Percentiles rank a stretch among this genome's conserved stretches.
These are phyloP conservation scores for Polydrusus cervinus DNA, from an alignment of 2,888 invertebrate genomes.

Conservation along the genomic window DNA sequence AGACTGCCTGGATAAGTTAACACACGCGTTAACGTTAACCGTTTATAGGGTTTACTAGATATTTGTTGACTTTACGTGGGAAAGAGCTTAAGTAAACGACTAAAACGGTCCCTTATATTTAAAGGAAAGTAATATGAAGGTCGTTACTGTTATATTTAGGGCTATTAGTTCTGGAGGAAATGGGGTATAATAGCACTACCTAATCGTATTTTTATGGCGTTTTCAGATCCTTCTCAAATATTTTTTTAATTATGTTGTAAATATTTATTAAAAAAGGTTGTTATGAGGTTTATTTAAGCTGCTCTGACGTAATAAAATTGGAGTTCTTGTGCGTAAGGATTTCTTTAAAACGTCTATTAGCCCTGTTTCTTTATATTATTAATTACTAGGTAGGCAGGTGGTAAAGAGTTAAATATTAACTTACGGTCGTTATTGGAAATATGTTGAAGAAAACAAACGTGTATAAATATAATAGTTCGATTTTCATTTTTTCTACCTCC, in stretches of 20 bases:
- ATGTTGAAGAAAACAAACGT: too few relatives aligned
- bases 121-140: conserved; percentile 12
- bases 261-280: neutral
- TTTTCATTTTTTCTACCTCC: too few relatives aligned
- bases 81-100: conserved; percentile 43
- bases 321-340: too few relatives aligned
- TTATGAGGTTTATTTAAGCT: too few relatives aligned
- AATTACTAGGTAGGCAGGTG: too few relatives aligned
- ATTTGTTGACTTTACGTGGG: conserved; percentile 43
- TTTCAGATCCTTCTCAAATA: neutral
- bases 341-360: too few relatives aligned
- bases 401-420: too few relatives aligned
- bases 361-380: too few relatives aligned
- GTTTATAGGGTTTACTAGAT: conserved; percentile 36
- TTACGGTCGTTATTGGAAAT: too few relatives aligned
- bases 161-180: conserved; percentile 6
- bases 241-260: conserved; percentile 3
- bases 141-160: conserved; percentile 22
- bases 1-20: conserved; percentile 24
- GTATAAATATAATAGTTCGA: too few relatives aligned
- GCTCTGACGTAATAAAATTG: too few relatives aligned
- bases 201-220: conserved; percentile 5
- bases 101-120: conserved; percentile 33
- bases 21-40: conserved; percentile 35
- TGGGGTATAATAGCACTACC: neutral